Conservation (phyloP, 2,113 vertebrate species). For the Sylvia atricapilla region DNA sequence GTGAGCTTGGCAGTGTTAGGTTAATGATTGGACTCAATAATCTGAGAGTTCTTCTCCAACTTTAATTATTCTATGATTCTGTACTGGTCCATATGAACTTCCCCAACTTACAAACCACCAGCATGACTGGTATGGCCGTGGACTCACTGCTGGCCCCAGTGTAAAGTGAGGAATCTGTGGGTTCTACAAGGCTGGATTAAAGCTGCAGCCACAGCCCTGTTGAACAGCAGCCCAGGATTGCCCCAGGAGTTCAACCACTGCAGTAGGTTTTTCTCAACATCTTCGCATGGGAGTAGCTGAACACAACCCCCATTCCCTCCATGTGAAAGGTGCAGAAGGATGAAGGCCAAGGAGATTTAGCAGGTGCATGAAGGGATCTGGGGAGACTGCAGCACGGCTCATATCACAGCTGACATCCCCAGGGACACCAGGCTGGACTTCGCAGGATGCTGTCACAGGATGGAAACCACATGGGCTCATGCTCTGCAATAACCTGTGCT, state of each 20-base stretch:
- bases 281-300: background rate
- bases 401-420: background rate
- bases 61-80: background rate
- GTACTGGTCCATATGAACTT: background rate
- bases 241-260: background rate
- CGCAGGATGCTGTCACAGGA: background rate
- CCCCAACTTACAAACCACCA: background rate
- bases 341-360: background rate
- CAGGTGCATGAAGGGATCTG: background rate
- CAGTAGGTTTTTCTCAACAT: background rate
- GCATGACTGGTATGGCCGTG: background rate
- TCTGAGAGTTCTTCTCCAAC: background rate
- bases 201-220: background rate
- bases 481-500: background rate
- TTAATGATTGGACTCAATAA: background rate
- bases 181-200: background rate
- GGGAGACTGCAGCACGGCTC: background rate
- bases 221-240: background rate
- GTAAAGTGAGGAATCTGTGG: background rate
- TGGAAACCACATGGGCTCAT: background rate
- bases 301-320: background rate
- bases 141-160: background rate
- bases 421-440: background rate
- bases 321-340: background rate
- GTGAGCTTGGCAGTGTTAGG: background rate